Base-by-base conservation (phyloP, 1,140 invertebrate genomes). In the Zaprionus ghesquierei region DNA sequence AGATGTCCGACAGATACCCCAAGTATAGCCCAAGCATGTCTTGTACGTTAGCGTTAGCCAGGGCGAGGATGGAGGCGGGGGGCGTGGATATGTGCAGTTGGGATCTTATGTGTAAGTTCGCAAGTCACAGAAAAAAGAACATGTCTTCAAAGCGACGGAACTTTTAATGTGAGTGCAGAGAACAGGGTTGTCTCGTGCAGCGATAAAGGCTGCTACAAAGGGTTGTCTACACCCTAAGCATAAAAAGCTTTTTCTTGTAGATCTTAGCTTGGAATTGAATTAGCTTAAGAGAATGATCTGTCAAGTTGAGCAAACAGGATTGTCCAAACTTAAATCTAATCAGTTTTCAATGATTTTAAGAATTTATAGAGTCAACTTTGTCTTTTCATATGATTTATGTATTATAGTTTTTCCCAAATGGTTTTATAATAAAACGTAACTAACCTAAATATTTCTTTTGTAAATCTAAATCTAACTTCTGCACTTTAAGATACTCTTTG, bases 1-100 rank as follows among this genome's bases (percentile, higher is more conserved):
- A 72, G 55, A 72, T 72, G 63, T 73, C 41, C 69, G 13, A 44
- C 20, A 50, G 22, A 55, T 60, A 61, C 29, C 64, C 31, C 18
- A n/a, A 15, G n/a, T 41, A 10, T 33, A 33, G 31, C 13, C 35
- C 35, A 8, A 41, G 70, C 18, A 54, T 66, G 69, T 60, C 41
- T 20, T 20, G 41, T 10, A 8, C 15, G n/a, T 15, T 8, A 41
- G 13, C 35, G 6, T n/a, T n/a, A n/a, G n/a, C n/a, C n/a, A n/a
- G n/a, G n/a, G n/a, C n/a, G n/a, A n/a, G n/a, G n/a, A n/a, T n/a
- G n/a, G 35, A 2, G 6, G n/a, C 3, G 13, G n/a, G n/a, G 5
- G 2, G 33, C n/a, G 13, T 12, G n/a, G 5, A 4, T 5, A n/a
- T 3, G 12, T 71, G 69, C 69, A 66, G 33, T 59, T 33, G 44